Base-by-base conservation (phyloP, 2,888 invertebrate genomes). In the Beris morrisii region DNA sequence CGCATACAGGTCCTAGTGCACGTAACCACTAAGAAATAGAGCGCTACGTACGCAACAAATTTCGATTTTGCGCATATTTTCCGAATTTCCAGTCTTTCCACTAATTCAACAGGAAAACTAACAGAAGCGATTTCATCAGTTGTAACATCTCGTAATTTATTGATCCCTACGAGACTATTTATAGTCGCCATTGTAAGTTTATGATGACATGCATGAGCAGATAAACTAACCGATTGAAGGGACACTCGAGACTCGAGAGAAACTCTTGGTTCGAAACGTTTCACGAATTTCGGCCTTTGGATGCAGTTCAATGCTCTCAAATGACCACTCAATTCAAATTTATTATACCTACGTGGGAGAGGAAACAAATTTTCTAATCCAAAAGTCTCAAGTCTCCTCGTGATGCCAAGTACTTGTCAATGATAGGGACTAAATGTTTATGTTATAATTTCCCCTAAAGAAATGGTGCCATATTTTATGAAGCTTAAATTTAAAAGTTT, bases 111-210 rank as follows among this genome's bases (percentile, higher is more conserved):
- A 59, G 59, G 9, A 48, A 48, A 43, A 43, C 43, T 15, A 59
- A 46, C 46, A 59, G 30, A 59, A 31, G 32, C 13, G 48, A 48
- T 50, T 59, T 22, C 59, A 59, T 59, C 59, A 59, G 48, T 59
- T 59, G 59, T 30, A 59, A n/a, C 59, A 48, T 59, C 48, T 59
- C 59, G 59, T 30, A 48, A 59, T 59, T 59, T 59, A 59, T 59
- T 48, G 59, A 59, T 59, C 59, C 59, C 59, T 48, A 56, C 58
- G 64, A 64, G 45, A 54, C 67, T 67, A 67, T 67, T 67, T 67
- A 67, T 67, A 67, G 67, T 48, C 64, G 64, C 58, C 58, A 67
- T 64, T 67, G 64, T 64, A 54, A 67, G 57, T 67, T 67, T 67
- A 67, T 67, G 67, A 64, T 67, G 67, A 64, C 67, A 67, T 64